Conservation (phyloP, 2,113 vertebrate species). For the Sapayoa aenigma region DNA sequence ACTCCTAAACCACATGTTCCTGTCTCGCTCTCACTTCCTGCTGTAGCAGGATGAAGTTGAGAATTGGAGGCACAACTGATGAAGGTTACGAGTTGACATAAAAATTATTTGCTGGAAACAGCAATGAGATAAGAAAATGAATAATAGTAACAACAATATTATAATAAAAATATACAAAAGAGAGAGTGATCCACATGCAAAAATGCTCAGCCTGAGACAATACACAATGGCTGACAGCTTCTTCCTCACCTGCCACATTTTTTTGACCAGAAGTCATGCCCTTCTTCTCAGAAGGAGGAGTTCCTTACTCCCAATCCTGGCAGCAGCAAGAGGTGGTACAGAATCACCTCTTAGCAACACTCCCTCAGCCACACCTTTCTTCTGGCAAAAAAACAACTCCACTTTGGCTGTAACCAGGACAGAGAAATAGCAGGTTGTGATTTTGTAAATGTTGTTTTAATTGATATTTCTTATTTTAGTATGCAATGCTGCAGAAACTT, state of each 20-base stretch:
- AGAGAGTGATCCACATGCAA: not conserved
- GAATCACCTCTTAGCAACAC: too few relatives aligned
- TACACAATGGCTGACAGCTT: not conserved
- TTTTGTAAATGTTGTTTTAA: not conserved
- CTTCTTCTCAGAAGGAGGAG: not conserved
- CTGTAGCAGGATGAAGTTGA: not conserved
- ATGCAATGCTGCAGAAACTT: not conserved
- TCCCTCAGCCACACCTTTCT: accelerated
- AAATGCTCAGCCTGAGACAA: not conserved
- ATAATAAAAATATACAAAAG: not conserved
- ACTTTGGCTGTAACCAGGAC: not conserved
- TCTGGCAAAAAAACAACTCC: not conserved
- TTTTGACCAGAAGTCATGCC: not conserved
- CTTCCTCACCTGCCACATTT: not conserved
- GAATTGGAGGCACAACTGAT: not conserved
- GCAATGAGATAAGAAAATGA: not conserved
- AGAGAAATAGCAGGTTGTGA: not conserved
- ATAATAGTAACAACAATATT: too few relatives aligned
- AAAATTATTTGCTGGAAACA: not conserved
- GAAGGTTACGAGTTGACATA: not conserved
- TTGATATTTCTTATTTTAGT: not conserved
- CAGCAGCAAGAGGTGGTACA: not conserved
- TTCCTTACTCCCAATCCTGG: accelerated
- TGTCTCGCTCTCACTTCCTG: not conserved
- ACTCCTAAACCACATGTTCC: too few relatives aligned